Percentiles rank a stretch among this genome's conserved stretches.
Conservation (phyloP, 2,113 vertebrate genomes). For the Brienomyrus brachyistius region DNA sequence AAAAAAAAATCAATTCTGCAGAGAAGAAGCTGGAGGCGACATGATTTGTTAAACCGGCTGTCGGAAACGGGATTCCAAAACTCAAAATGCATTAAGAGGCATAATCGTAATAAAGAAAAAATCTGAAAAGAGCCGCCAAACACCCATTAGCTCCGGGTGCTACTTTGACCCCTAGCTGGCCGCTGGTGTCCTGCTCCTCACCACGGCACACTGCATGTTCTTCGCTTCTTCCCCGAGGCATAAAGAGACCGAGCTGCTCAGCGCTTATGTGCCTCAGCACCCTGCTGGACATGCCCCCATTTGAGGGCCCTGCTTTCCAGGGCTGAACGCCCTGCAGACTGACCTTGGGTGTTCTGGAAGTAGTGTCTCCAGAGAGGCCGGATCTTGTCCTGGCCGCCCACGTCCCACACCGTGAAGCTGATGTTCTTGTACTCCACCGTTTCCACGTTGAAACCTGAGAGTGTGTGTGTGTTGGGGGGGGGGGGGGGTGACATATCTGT, state of each 20-base stretch:
- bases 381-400: conserved; percentile 97
- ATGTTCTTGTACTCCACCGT: conserved; percentile 98
- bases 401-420: conserved; percentile 98
- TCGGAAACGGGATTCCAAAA: background rate
- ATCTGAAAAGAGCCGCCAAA: background rate
- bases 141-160: background rate
- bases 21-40: background rate
- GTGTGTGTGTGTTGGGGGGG: background rate
- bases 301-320: background rate
- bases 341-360: conserved; percentile 97
- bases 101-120: background rate
- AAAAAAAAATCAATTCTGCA: background rate
- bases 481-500: background rate
- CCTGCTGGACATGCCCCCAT: background rate
- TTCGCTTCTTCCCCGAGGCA: background rate
- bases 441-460: conserved; percentile 89
- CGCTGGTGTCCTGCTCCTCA: background rate
- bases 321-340: background rate
- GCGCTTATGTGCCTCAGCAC: background rate
- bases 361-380: conserved; percentile 97
- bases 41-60: background rate
- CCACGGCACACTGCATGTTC: background rate
- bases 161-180: background rate
- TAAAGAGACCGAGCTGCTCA: background rate
- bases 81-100: background rate